Conservation (phyloP, 2,797 vertebrate genomes). For the Austrolebias charrua region DNA sequence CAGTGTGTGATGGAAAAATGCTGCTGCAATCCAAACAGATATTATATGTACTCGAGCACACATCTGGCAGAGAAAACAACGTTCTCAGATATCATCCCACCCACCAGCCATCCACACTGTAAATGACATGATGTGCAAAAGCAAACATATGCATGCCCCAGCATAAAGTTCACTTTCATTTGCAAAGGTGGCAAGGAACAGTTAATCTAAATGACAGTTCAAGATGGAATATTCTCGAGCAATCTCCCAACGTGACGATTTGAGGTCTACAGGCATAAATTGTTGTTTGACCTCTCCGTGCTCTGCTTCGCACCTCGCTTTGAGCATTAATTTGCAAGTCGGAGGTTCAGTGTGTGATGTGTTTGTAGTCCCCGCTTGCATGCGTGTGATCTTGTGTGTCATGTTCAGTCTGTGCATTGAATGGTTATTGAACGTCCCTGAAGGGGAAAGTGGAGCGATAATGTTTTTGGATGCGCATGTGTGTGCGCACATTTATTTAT, state of each 20-base stretch:
- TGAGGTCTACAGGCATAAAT: conserved; percentile 26
- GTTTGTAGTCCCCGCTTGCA: background rate
- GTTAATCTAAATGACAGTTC: conserved; percentile 42
- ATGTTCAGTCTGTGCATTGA: background rate
- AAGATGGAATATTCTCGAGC: conserved; percentile 44
- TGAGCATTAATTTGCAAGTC: conserved; percentile 29
- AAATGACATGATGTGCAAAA: conserved; percentile 28
- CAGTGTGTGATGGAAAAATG: conserved; percentile 36
- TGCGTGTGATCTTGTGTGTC: background rate
- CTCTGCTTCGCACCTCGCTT: conserved; percentile 6
- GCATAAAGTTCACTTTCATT: conserved; percentile 32
- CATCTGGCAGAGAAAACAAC: conserved; percentile 16
- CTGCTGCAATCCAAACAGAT: conserved; percentile 51
- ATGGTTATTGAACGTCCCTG: conserved; percentile 3
- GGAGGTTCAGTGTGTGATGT: conserved; percentile 5
- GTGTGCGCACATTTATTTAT: too few species aligned
- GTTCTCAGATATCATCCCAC: conserved; percentile 32
- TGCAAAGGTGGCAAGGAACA: conserved; percentile 38
- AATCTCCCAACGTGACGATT: conserved; percentile 24
- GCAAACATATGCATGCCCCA: conserved; percentile 9
- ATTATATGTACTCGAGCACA: conserved; percentile 48
- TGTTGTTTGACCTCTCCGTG: conserved; percentile 38
- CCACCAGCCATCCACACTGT: conserved; percentile 21
- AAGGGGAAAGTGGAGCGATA: too few species aligned
- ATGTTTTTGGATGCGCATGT: too few species aligned